Evolutionary conservation across 2,113 vertebrate species (phyloP).

Genomic region (Misgurnus mizolepis): DNA sequence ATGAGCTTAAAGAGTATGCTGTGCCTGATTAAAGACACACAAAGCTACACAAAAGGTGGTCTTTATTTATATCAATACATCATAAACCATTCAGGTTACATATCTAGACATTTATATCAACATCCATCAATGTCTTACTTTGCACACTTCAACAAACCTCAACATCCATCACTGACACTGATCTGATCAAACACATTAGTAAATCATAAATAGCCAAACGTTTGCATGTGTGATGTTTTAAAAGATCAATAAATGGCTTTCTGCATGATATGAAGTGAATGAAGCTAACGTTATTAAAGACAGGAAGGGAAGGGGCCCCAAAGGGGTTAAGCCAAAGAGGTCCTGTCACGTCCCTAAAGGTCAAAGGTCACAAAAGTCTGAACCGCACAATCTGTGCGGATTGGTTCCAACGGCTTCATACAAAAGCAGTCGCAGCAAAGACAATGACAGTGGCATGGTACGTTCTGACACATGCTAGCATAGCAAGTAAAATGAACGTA

Average conservation of each 20-base stretch:
- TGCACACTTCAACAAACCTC: not conserved
- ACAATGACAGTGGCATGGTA: constrained; percentile 1
- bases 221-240: not conserved
- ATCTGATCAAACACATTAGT: not conserved
- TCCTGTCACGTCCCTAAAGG: constrained; percentile 47
- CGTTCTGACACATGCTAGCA: not conserved
- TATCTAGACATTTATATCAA: not conserved
- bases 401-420: constrained; percentile 20
- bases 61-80: not conserved
- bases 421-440: constrained; percentile 39
- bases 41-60: not conserved
- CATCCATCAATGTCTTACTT: not conserved
- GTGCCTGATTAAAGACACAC: constrained; percentile 2
- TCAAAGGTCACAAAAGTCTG: constrained; percentile 62
- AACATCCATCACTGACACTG: not conserved
- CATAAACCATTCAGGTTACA: not conserved
- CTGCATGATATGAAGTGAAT: constrained; percentile 27
- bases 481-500: constrained; percentile 18
- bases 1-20: not conserved
- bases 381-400: constrained; percentile 56
- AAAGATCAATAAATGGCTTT: constrained; percentile 48
- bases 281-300: constrained; percentile 44
- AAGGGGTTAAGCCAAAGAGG: constrained; percentile 42
- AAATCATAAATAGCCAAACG: constrained; percentile 17
- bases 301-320: constrained; percentile 21